Evolutionary conservation across 2,113 vertebrate species (phyloP).

Genomic region (Cyanoramphus novaezelandiae): DNA sequence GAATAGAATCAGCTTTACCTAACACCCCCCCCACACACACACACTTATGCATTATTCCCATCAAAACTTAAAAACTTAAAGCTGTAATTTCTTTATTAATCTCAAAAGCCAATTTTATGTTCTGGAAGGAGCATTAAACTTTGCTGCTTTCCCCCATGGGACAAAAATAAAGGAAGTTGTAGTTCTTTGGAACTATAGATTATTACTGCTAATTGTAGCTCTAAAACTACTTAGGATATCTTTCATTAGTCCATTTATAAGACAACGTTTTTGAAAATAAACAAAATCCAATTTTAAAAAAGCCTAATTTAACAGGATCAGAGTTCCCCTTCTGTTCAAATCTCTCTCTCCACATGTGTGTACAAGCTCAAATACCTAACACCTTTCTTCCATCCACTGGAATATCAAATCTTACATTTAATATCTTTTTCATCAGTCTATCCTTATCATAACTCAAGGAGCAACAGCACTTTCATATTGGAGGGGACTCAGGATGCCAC

Average conservation of each 20-base stretch:
- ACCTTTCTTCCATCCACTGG: background rate
- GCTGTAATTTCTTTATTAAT: background rate
- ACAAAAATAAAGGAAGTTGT: background rate
- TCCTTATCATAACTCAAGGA: background rate
- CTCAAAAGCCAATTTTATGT: background rate
- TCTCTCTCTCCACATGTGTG: background rate
- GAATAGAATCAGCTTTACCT: background rate
- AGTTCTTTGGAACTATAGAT: background rate
- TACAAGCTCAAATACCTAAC: background rate
- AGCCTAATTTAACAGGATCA: background rate
- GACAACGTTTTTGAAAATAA: background rate
- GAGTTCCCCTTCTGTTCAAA: background rate
- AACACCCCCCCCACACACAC: no score
- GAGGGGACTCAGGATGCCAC: background rate
- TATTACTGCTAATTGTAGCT: background rate
- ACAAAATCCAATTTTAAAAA: background rate
- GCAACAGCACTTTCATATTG: accelerated
- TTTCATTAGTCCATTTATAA: background rate
- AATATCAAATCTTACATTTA: background rate
- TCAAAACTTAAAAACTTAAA: background rate
- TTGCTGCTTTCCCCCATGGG: background rate
- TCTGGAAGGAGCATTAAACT: background rate
- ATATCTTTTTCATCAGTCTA: background rate
- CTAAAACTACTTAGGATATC: background rate
- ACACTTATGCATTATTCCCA: background rate